Percentiles rank a stretch among this genome's conserved stretches.
phyloP scores from a whole-genome alignment of 2,797 vertebrate genomes.

The Gorsachius magnificus region DNA sequence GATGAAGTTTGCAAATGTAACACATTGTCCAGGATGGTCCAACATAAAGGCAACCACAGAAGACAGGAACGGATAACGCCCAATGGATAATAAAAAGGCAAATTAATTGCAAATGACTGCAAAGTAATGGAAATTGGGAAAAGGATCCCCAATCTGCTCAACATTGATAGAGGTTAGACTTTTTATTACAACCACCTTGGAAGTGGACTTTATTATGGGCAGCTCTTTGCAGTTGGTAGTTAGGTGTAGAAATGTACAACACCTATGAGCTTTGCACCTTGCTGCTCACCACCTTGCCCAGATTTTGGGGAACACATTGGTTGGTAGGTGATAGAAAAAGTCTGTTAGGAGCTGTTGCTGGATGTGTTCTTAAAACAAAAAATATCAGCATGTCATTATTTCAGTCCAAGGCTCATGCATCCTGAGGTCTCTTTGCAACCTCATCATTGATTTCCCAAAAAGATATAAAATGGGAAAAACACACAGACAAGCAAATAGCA shows the following conservation, averaged over 20 bases:
- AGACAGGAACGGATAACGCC: neutral
- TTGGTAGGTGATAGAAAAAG: neutral
- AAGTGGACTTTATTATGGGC: neutral
- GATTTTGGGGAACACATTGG: neutral
- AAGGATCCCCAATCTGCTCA: neutral
- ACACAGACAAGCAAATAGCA: neutral
- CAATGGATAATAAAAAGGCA: neutral
- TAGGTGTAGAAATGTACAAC: neutral
- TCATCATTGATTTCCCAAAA: neutral
- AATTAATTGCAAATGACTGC: neutral
- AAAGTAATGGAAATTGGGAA: neutral
- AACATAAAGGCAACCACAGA: neutral
- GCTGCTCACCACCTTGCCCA: neutral
- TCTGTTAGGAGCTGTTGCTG: neutral
- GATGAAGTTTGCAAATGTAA: neutral
- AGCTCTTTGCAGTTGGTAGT: neutral
- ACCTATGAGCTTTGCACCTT: neutral
- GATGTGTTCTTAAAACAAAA: neutral
- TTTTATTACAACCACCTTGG: neutral
- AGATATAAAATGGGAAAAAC: neutral
- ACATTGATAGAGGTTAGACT: fast-evolving
- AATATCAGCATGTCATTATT: neutral
- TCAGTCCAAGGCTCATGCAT: neutral
- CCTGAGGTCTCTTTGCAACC: neutral
- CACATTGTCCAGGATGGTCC: neutral